Conservation (phyloP, 2,113 vertebrate genomes). For the Clarias magur region DNA sequence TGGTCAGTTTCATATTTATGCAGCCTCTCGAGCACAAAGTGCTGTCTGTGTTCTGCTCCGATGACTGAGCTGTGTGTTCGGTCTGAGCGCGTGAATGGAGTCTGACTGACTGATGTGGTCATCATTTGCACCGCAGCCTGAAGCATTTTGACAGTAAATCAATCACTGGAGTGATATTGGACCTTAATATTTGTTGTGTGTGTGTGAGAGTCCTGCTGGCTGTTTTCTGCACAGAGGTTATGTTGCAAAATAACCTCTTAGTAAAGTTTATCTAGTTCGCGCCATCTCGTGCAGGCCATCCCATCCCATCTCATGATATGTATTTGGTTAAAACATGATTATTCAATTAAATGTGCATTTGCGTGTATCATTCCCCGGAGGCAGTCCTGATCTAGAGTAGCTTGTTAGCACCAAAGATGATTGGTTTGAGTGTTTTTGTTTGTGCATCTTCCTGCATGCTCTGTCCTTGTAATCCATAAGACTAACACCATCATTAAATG, state of each 20-base stretch:
- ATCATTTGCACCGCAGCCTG: neutral
- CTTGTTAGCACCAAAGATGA: neutral
- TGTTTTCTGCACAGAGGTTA: neutral
- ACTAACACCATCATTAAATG: neutral
- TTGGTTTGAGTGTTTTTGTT: neutral
- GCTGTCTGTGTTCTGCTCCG: slow-evolving; percentile 2
- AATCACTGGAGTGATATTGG: neutral
- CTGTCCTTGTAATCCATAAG: neutral
- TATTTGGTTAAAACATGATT: too few relatives aligned
- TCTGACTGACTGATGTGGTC: neutral
- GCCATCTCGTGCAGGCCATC: neutral
- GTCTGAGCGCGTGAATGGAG: slow-evolving; percentile 19
- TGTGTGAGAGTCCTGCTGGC: neutral
- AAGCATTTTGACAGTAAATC: slow-evolving; percentile 12
- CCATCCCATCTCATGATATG: neutral
- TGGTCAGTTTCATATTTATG: neutral
- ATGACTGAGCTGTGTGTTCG: slow-evolving; percentile 22
- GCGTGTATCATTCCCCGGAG: neutral
- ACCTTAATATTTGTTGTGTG: neutral
- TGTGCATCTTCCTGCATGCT: neutral
- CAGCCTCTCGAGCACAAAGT: neutral
- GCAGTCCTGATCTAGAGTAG: neutral
- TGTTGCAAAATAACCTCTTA: neutral
- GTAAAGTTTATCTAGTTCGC: neutral
- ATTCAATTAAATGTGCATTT: too few relatives aligned